A percentile compares a stretch with the other conserved stretches of the same genome.
These are phyloP conservation scores for Drosophila mimica DNA, from an alignment of 2,888 invertebrate genomes.

Conservation along the genomic window DNA sequence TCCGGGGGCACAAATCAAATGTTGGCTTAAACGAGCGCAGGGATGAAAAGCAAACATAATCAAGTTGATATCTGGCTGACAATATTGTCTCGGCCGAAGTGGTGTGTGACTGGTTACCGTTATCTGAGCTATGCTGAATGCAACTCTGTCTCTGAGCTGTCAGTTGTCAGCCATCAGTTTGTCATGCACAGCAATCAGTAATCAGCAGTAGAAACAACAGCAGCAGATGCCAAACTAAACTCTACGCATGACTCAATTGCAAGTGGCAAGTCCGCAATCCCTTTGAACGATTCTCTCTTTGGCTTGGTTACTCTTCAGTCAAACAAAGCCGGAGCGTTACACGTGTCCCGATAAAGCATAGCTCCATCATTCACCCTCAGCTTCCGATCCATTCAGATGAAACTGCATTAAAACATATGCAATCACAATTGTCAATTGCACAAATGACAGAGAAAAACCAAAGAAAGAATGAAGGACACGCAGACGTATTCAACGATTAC, in stretches of 20 bases:
- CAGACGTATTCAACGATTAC: slow-evolving; percentile 73
- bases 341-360: slow-evolving; percentile 28
- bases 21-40: slow-evolving; percentile 1
- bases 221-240: slow-evolving; percentile 33
- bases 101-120: neutral
- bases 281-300: slow-evolving; percentile 18
- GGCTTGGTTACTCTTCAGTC: slow-evolving; percentile 23
- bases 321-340: slow-evolving; percentile 39
- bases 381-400: slow-evolving; percentile 19
- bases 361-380: neutral
- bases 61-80: slow-evolving; percentile 21
- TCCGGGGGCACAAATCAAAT: slow-evolving; percentile 2
- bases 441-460: slow-evolving; percentile 63
- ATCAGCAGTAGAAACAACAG: slow-evolving; percentile 61
- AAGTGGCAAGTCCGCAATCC: slow-evolving; percentile 16
- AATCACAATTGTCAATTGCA: slow-evolving; percentile 78
- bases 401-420: slow-evolving; percentile 74
- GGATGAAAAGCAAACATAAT: slow-evolving; percentile 23
- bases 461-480: slow-evolving; percentile 35
- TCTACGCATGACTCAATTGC: slow-evolving; percentile 25
- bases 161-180: slow-evolving; percentile 23
- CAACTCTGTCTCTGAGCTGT: neutral
- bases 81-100: slow-evolving; percentile 2
- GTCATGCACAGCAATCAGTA: slow-evolving; percentile 59
- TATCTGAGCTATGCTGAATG: slow-evolving; percentile 4